A percentile compares a stretch with the other conserved stretches of the same genome.
Evolutionary conservation across 1,140 invertebrate genomes (phyloP).

Genomic region (Steinernema feltiae): DNA sequence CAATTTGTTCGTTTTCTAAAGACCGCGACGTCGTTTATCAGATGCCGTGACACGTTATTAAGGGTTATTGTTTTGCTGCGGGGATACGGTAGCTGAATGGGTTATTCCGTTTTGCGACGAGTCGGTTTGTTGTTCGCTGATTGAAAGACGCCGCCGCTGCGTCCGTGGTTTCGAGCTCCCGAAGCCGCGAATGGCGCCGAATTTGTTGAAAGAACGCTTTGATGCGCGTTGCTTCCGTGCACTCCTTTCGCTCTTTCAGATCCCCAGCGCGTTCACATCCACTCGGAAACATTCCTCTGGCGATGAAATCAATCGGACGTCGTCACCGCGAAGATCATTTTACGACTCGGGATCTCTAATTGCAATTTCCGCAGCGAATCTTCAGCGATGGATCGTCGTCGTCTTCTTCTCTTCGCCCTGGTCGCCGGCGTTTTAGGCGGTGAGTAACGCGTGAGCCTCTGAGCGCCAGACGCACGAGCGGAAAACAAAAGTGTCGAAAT

Average conservation of each 20-base stretch:
- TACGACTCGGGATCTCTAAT: too few species aligned
- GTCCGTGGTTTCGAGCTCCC: too few species aligned
- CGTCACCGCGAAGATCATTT: neutral
- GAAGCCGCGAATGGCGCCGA: too few species aligned
- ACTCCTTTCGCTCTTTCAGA: too few species aligned
- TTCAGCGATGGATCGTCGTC: too few species aligned
- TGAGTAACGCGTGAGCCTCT: too few species aligned
- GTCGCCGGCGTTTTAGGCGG: neutral
- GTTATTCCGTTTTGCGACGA: too few species aligned
- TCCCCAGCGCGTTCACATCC: neutral
- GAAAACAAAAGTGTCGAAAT: slow-evolving; percentile 13
- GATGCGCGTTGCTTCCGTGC: too few species aligned
- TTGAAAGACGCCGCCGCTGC: too few species aligned
- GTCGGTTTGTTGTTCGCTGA: too few species aligned
- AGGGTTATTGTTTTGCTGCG: neutral
- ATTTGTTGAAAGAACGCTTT: too few species aligned
- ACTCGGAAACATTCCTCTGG: neutral
- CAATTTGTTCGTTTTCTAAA: neutral
- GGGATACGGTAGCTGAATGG: too few species aligned
- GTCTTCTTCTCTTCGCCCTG: neutral
- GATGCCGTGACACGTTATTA: neutral
- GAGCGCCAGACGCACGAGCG: neutral
- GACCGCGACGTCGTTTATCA: neutral
- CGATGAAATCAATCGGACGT: neutral
- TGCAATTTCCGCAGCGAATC: neutral